Conservation (phyloP, 2,797 vertebrate species). For the Onychomys arenicola region DNA sequence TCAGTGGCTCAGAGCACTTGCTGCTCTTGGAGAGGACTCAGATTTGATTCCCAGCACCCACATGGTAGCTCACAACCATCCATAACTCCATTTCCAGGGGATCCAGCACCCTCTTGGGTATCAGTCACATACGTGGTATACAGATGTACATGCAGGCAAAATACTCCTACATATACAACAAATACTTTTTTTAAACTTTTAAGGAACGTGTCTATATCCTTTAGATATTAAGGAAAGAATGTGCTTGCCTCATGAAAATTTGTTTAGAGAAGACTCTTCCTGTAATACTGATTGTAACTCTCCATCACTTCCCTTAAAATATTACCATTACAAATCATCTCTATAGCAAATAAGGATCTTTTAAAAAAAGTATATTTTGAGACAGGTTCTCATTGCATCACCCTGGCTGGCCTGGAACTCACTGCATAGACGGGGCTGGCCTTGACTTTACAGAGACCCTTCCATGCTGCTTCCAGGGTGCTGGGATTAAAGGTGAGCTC, state of each 20-base stretch:
- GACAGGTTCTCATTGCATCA: not conserved
- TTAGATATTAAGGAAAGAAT: slow-evolving; percentile 17
- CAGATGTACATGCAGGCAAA: not conserved
- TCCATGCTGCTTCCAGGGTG: not conserved
- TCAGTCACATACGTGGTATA: not conserved
- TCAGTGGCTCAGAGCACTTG: not conserved
- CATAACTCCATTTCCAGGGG: not conserved
- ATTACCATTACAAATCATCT: not conserved
- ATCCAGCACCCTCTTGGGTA: too few relatives aligned
- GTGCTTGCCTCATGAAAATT: not conserved
- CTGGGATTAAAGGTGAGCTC: not conserved
- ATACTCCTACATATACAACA: not conserved
- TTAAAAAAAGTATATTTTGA: not conserved
- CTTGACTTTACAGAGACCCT: not conserved
- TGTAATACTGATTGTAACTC: not conserved
- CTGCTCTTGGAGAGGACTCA: not conserved
- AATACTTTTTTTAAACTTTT: not conserved
- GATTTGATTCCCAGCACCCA: not conserved
- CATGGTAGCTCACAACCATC: not conserved
- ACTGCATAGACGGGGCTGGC: not conserved
- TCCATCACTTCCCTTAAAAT: not conserved
- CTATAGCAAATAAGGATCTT: not conserved
- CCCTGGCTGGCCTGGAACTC: not conserved
- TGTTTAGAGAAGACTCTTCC: not conserved
- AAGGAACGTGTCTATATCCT: not conserved